Evolutionary conservation across 2,113 vertebrate genomes (phyloP).

Genomic region (Parotia lawesii): DNA sequence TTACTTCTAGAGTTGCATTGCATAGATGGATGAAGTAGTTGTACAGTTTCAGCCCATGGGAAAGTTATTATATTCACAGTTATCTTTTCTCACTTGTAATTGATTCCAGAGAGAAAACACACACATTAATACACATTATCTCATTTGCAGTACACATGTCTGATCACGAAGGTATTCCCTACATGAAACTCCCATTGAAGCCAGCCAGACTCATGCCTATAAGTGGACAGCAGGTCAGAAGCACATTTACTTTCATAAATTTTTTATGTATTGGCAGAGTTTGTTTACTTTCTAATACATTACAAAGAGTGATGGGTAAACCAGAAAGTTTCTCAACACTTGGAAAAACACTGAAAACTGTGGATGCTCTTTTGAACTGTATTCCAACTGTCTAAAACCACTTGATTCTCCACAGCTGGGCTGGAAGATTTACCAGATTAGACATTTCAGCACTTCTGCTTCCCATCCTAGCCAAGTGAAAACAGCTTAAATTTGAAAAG

Average conservation of each 20-base stretch:
- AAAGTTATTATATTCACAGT: constrained; percentile 33
- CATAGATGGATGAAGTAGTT: neutral
- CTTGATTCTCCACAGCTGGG: constrained; percentile 54
- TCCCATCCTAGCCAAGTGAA: neutral
- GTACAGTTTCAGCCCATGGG: neutral
- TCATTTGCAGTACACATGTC: neutral
- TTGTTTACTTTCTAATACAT: constrained; percentile 30
- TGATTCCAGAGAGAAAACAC: constrained; percentile 47
- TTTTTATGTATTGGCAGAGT: neutral
- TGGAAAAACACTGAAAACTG: constrained; percentile 28
- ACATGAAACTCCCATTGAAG: neutral
- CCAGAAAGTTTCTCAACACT: neutral
- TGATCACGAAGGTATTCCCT: neutral
- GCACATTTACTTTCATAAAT: neutral
- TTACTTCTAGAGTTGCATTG: neutral
- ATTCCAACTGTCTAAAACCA: constrained; percentile 23
- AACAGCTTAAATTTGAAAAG: neutral
- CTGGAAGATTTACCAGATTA: constrained; percentile 27
- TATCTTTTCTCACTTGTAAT: constrained; percentile 57
- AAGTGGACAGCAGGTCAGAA: neutral
- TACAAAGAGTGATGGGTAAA: constrained; percentile 13
- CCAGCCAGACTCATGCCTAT: neutral
- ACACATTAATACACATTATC: neutral
- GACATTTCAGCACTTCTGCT: constrained; percentile 42
- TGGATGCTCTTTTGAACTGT: constrained; percentile 33